Conservation (phyloP, 2,113 vertebrate genomes). For the Poicephalus meyeri region DNA sequence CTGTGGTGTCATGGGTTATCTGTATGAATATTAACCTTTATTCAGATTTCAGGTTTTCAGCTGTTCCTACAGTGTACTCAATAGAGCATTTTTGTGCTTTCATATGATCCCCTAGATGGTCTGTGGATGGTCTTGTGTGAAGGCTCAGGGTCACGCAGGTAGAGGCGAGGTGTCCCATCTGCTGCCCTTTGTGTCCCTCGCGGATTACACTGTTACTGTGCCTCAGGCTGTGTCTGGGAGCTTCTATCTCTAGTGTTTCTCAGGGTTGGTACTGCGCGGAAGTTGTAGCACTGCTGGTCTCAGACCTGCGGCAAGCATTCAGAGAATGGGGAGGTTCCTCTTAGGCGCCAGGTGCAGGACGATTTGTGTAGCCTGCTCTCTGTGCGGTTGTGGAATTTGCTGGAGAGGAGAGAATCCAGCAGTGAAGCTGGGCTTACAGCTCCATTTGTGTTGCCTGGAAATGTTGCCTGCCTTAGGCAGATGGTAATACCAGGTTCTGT, state of each 20-base stretch:
- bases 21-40: background rate
- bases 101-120: accelerated
- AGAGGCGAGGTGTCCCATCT: background rate
- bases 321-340: background rate
- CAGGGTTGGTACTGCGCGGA: accelerated
- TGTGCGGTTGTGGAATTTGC: background rate
- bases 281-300: background rate
- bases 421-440: background rate
- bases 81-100: background rate
- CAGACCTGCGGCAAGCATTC: background rate
- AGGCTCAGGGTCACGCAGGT: background rate
- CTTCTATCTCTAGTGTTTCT: background rate
- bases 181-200: accelerated
- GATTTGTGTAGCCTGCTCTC: background rate
- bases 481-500: background rate
- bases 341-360: accelerated
- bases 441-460: background rate
- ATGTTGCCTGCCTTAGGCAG: background rate
- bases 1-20: background rate
- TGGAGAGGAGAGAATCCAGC: background rate
- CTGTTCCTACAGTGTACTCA: accelerated
- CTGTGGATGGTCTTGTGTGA: background rate
- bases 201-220: accelerated
- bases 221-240: background rate
- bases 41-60: background rate